phyloP scores from a whole-genome alignment of 2,113 vertebrate genomes.

The Oophaga pumilio region DNA sequence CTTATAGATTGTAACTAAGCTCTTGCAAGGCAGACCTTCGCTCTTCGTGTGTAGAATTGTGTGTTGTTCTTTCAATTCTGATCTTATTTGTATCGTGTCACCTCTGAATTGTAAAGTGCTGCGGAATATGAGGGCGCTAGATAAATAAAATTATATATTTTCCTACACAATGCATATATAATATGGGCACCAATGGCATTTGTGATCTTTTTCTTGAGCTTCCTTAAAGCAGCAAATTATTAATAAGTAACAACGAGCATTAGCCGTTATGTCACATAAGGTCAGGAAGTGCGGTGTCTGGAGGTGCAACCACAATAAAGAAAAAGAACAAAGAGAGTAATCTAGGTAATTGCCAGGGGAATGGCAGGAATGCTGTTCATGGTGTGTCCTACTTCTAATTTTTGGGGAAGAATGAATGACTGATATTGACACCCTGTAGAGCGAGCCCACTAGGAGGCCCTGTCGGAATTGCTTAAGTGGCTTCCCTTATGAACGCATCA shows the following conservation, averaged over 20 bases:
- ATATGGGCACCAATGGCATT: not conserved
- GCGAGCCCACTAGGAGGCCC: conserved; percentile 20
- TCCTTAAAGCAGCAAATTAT: not conserved
- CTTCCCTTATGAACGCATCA: not conserved
- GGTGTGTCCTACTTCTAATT: conserved; percentile 46
- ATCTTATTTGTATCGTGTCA: too few relatives aligned
- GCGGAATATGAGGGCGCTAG: too few relatives aligned
- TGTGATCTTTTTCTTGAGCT: not conserved
- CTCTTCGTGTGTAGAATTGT: too few relatives aligned
- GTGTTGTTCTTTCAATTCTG: too few relatives aligned
- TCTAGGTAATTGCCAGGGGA: conserved; percentile 10
- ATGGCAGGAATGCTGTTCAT: conserved; percentile 53
- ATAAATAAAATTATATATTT: too few relatives aligned
- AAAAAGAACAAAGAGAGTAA: not conserved
- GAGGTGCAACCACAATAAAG: conserved; percentile 3
- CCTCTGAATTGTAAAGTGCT: too few relatives aligned
- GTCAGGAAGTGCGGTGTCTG: conserved; percentile 20
- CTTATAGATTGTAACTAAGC: too few relatives aligned
- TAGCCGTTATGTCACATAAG: not conserved
- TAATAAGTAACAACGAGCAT: too few relatives aligned
- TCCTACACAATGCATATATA: not conserved
- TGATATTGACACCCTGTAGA: conserved; percentile 28
- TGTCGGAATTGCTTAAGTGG: conserved; percentile 10
- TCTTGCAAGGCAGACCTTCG: too few relatives aligned
- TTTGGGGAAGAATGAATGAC: conserved; percentile 23